A percentile compares a stretch with the other conserved stretches of the same genome.
These are phyloP conservation scores for Nymphalis io DNA, from an alignment of 1,140 invertebrate species.

Conservation along the genomic window DNA sequence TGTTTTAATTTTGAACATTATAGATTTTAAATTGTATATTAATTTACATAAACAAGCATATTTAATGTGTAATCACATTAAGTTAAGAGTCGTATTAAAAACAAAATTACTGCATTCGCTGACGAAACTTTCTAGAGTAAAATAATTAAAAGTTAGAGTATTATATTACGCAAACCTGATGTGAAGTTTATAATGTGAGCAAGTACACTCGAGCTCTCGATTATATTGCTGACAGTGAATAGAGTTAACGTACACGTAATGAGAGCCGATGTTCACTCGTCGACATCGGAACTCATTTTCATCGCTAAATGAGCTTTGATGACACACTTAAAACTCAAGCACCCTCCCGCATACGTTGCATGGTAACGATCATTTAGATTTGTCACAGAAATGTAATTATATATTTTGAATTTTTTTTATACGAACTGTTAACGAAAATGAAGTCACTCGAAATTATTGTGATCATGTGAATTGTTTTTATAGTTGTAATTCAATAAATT, in stretches of 20 bases:
- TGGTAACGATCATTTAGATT: slow-evolving; percentile 9
- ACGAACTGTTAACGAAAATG: no score
- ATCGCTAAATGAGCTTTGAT: slow-evolving; percentile 34
- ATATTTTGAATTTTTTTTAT: not conserved
- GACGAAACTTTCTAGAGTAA: no score
- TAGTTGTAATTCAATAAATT: no score
- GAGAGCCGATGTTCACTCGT: slow-evolving; percentile 35
- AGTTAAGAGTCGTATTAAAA: no score
- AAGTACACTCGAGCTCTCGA: not conserved
- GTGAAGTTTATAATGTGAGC: not conserved
- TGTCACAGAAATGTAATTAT: not conserved
- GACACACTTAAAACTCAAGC: slow-evolving; percentile 34
- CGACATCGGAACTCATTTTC: slow-evolving; percentile 28
- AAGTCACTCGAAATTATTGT: no score
- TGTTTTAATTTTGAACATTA: slow-evolving; percentile 1
- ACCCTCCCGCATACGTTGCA: slow-evolving; percentile 21
- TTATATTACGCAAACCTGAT: no score
- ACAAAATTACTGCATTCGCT: no score
- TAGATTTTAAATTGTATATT: not conserved
- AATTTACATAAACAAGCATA: no score
- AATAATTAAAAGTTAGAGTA: no score
- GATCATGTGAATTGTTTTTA: no score
- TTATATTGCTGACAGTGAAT: slow-evolving; percentile 8
- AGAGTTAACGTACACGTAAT: slow-evolving; percentile 27
- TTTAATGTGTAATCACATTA: no score